Conservation (phyloP, 2,113 vertebrate species). For the Ciconia maguari region DNA sequence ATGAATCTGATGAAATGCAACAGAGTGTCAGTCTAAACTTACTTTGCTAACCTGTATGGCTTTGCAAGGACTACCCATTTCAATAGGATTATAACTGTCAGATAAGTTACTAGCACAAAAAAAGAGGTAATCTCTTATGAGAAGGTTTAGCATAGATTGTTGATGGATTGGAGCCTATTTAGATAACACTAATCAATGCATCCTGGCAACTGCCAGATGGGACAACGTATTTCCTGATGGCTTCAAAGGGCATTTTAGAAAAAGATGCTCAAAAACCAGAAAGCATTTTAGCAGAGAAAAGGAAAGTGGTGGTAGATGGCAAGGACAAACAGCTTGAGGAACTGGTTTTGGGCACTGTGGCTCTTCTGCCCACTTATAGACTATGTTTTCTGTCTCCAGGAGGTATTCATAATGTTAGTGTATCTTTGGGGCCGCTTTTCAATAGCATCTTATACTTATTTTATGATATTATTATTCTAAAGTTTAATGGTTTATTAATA, state of each 20-base stretch:
- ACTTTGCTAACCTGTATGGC: neutral
- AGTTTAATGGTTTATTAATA: neutral
- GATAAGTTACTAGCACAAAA: neutral
- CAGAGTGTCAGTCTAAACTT: neutral
- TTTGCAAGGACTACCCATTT: neutral
- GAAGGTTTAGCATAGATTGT: neutral
- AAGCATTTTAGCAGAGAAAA: neutral
- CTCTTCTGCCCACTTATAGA: neutral
- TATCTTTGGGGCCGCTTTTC: neutral
- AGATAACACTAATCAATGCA: neutral
- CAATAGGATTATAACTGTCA: neutral
- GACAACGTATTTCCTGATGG: neutral
- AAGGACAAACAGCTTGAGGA: neutral
- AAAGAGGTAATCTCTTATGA: neutral
- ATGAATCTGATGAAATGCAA: neutral
- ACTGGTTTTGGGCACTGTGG: neutral
- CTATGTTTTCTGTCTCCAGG: neutral
- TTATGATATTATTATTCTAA: neutral
- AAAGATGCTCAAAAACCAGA: neutral
- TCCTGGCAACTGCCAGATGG: neutral
- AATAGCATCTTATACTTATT: neutral
- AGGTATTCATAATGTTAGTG: neutral
- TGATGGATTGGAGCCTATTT: neutral
- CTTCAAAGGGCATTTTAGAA: neutral
- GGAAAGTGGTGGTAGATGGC: neutral